Evolutionary conservation across 1,140 invertebrate genomes (phyloP), one percentile per base, ranked within the genome.

Genomic region (Portunus trituberculatus): DNA sequence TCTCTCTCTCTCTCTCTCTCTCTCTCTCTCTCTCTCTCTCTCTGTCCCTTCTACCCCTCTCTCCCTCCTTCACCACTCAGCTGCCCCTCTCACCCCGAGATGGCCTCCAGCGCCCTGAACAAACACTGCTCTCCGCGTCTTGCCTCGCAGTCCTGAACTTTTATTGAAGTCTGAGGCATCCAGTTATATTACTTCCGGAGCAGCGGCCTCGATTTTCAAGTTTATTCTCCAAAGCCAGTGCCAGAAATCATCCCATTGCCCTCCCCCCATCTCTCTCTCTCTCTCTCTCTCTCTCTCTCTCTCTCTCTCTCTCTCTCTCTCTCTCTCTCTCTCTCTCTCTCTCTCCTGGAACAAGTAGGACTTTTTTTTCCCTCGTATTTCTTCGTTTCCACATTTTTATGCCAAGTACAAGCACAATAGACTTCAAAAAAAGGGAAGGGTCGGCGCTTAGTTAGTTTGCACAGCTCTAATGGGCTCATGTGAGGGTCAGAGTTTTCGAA

Each of bases 221-320:
- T 76, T 76, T 76, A 76, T 76, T 76, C 67, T 76, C 67, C 67
- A 76, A 76, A 76, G 67, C 67, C 67, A 76, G 67, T n/a, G 67
- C 67, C 67, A 76, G 67, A 76, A n/a, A 76, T 76, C 67, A 76
- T 20, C 25, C 67, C 67, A 7, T n/a, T 76, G 67, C 67, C 20
- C 67, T 76, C n/a, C 39, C 84, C 39, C n/a, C 39, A 45, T 91
- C 89, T 52, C 45, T 52, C 52, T 52, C 46, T 91, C 39, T 67
- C 52, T 48, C 31, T 52, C 89, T 67, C 52, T 52, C 29, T 91
- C 28, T 48, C 52, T 29, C 28, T 76, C n/a, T n/a, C 67, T 76
- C n/a, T n/a, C 67, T n/a, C 67, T 76, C 67, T 76, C 67, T 20
- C 25, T 20, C 20, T 20, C 67, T 76, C 67, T 76, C n/a, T 76